Base-by-base conservation (phyloP, 30 jellyfish, hydroid and myxozoan genomes). In the Hydractinia symbiolongicarpus region DNA sequence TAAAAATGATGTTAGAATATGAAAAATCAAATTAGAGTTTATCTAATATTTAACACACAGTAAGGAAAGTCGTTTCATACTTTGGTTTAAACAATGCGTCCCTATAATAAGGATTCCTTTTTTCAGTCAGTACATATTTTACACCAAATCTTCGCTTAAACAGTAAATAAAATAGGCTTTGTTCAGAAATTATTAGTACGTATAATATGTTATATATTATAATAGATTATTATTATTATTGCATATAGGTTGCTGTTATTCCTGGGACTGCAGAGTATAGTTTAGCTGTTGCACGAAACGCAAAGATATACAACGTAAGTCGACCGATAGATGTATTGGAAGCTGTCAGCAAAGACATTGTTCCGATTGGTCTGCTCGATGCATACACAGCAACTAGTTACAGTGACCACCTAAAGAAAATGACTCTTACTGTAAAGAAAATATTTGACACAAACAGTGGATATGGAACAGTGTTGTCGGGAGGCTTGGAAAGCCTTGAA, bases 261-360 rank as follows among this genome's bases (percentile, higher is more conserved):
- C 40, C 74, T 64, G 74, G 74, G 9, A 64, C 74, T 7, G 8
- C 74, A 64, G 74, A 64, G 4, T 64, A 64, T 2, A 64, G 52
- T 7, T 51, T 6, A 44, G 74, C 74, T 13, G 40, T 64, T 64
- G 52, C 8, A n/a, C 74, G 74, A 7, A 64, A 64, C 17, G 74
- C 74, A 4, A 64, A 64, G 8, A 13, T 64, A 0, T n/a, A n/a
- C 74, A 13, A 64, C 17, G 74, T 51, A 6, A n/a, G 52, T 0
- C 19, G 5, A n/a, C 74, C 74, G 19, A 44, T 64, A 13, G 74
- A 64, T n/a, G 40, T 64, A 44, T 51, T 64, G 4, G 74, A 64
- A 64, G 40, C 8, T 8, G 74, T 64, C 40, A 44, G 74, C 74
- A 64, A 64, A 44, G 40, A 64, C 74, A 13, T 44, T 4, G 74